Conservation (phyloP, 2,113 vertebrate species). For the Salvelinus namaycush region DNA sequence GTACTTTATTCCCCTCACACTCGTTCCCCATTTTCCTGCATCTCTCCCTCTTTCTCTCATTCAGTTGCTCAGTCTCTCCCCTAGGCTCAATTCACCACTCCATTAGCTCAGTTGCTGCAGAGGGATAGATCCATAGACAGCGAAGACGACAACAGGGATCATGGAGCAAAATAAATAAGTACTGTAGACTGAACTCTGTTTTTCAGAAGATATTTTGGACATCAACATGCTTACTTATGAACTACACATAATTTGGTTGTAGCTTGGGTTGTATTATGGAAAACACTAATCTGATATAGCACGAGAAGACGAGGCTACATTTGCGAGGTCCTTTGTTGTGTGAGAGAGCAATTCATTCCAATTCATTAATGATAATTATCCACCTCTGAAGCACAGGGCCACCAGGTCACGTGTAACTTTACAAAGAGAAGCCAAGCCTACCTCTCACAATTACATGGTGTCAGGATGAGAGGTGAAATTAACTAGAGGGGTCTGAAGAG, state of each 20-base stretch:
- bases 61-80: constrained; percentile 17
- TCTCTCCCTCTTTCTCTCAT: constrained; percentile 11
- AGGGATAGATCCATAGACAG: not conserved
- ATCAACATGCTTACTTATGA: too few relatives aligned
- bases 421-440: constrained; percentile 9
- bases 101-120: constrained; percentile 5
- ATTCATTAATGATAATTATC: constrained; percentile 26
- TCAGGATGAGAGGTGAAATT: constrained; percentile 11
- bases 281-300: not conserved
- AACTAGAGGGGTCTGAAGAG: constrained; percentile 2
- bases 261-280: not conserved
- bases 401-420: constrained; percentile 1
- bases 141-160: not conserved
- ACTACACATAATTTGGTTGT: too few relatives aligned
- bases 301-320: not conserved
- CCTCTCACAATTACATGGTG: constrained; percentile 7
- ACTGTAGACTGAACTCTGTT: not conserved
- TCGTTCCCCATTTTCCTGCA: not conserved
- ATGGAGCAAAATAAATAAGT: not conserved
- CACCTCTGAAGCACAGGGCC: not conserved
- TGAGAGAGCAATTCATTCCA: not conserved
- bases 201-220: not conserved
- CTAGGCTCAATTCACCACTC: constrained; percentile 16
- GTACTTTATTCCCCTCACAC: constrained; percentile 15
- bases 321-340: not conserved